Evolutionary conservation across 2,888 invertebrate genomes (phyloP).

Genomic region (Dione juno): DNA sequence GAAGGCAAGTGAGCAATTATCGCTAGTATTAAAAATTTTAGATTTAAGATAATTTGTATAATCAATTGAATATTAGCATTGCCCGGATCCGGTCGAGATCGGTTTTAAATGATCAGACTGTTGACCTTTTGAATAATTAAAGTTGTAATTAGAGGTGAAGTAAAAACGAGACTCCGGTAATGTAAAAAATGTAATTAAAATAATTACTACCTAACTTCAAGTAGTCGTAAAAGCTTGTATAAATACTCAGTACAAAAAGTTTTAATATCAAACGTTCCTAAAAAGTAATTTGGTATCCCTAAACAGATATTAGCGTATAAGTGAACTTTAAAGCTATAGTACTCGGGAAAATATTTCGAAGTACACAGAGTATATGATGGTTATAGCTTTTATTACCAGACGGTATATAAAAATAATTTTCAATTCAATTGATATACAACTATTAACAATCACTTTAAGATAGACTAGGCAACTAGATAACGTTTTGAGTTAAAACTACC

Average conservation of each 20-base stretch:
- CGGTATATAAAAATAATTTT: no score
- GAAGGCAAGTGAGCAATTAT: conserved; percentile 36
- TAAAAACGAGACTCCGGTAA: conserved; percentile 24
- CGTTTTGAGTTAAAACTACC: not conserved
- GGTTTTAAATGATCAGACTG: conserved; percentile 37
- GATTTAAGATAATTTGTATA: conserved; percentile 34
- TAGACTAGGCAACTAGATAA: no score
- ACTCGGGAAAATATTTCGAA: not conserved
- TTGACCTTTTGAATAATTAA: conserved; percentile 39
- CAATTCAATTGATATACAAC: no score
- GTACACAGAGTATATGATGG: not conserved
- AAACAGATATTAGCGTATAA: conserved; percentile 39
- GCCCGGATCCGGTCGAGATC: conserved; percentile 39
- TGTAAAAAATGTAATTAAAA: conserved; percentile 28
- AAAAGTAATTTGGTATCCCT: conserved; percentile 34
- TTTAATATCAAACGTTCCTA: not conserved
- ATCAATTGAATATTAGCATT: conserved; percentile 40
- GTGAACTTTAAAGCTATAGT: not conserved
- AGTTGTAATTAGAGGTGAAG: conserved; percentile 29
- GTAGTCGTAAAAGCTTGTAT: not conserved
- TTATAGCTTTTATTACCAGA: not conserved
- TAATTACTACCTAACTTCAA: conserved; percentile 19
- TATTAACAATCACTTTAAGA: no score
- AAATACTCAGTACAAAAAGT: conserved; percentile 8
- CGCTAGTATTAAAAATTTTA: conserved; percentile 35